These are phyloP conservation scores for Suricata suricatta DNA, from an alignment of 2,113 vertebrate genomes.

Conservation along the genomic window DNA sequence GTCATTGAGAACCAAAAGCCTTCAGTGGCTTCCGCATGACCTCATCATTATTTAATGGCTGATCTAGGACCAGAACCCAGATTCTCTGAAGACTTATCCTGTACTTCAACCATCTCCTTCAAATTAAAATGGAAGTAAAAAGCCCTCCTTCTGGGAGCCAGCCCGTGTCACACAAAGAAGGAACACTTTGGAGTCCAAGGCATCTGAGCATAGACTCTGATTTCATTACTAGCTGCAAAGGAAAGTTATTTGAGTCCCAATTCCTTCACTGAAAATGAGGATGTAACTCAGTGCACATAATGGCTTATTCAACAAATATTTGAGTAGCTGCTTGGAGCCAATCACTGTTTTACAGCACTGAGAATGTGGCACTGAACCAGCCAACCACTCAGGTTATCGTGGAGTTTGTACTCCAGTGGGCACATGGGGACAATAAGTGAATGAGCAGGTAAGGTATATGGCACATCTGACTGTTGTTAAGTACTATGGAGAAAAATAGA, in stretches of 20 bases:
- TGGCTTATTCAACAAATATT: not conserved
- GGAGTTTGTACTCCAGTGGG: not conserved
- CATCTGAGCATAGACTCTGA: not conserved
- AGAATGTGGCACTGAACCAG: not conserved
- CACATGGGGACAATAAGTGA: not conserved
- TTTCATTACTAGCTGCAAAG: not conserved
- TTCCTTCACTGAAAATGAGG: not conserved
- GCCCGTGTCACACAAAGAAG: not conserved
- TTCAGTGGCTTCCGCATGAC: not conserved
- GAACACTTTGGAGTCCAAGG: not conserved
- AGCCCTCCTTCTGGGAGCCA: not conserved
- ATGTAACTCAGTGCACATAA: not conserved
- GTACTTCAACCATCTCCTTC: not conserved
- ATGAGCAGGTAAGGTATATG: not conserved
- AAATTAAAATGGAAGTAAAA: not conserved
- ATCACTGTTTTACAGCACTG: not conserved
- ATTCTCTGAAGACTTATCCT: not conserved
- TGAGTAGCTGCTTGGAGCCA: not conserved
- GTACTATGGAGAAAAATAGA: not conserved
- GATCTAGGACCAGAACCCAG: not conserved
- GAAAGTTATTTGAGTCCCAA: not conserved
- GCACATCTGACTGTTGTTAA: not conserved
- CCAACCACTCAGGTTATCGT: not conserved
- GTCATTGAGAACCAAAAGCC: not conserved
- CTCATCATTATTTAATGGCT: not conserved